Evolutionary conservation across 2,113 vertebrate genomes (phyloP).

Genomic region (human): DNA sequence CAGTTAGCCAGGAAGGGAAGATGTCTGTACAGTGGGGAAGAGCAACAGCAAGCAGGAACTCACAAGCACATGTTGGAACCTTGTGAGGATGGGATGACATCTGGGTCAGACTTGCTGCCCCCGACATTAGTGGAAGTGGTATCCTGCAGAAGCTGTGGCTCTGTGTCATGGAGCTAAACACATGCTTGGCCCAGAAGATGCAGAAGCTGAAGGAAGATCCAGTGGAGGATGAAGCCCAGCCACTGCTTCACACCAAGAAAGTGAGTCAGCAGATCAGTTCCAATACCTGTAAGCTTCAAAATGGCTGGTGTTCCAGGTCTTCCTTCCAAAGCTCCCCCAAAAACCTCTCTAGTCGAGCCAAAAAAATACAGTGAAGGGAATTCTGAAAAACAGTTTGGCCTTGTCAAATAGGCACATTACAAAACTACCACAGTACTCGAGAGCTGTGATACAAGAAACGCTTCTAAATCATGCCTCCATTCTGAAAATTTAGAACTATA

Average conservation of each 20-base stretch:
- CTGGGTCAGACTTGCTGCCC: not conserved
- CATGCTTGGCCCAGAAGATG: no score
- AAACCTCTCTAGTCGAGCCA: not conserved
- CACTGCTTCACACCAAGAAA: not conserved
- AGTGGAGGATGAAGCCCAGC: no score
- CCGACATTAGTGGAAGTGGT: not conserved
- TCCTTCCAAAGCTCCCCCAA: not conserved
- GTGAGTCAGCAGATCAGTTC: not conserved
- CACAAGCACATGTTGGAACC: not conserved
- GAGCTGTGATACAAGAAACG: not conserved
- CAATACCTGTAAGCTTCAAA: not conserved
- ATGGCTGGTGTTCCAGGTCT: not conserved
- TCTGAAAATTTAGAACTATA: not conserved
- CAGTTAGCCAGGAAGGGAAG: not conserved
- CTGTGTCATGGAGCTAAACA: not conserved
- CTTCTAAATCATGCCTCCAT: not conserved
- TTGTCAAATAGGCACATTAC: not conserved
- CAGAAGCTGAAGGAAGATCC: not conserved
- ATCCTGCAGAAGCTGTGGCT: not conserved
- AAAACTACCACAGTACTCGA: not conserved
- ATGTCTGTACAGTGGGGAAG: rapidly evolving
- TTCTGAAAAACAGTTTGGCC: not conserved
- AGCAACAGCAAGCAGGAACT: not conserved
- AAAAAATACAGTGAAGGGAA: not conserved
- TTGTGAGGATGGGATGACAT: not conserved